Evolutionary conservation across 2,888 invertebrate species (phyloP), one percentile per base, ranked within the genome.

Genomic region (Heliconius charithonia): DNA sequence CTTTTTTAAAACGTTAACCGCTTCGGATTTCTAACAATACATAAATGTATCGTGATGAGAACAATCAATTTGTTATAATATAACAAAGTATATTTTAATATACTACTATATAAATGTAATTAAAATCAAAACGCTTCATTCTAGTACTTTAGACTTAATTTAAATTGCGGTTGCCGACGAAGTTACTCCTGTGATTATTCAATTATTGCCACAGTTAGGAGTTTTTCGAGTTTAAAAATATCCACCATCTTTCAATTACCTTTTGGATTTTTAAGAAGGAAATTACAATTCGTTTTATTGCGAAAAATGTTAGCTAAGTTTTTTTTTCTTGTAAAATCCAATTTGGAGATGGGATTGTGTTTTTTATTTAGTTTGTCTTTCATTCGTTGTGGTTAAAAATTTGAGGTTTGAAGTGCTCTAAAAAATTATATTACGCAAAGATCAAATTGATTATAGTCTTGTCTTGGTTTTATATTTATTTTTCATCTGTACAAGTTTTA

Each of bases 171-270:
- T 84, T 82, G 81, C 82, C 81, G 85, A 81, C 83, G 81, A 86
- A 88, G 86, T 89, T 85, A 80, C 81, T 81, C 76, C 84, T 78
- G 85, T 84, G 86, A 88, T 89, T 87, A 89, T 88, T 87, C 86
- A 87, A 89, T 89, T 88, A 89, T 82, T 81, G 79, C 82, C 81
- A 82, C 85, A 85, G 83, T 84, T 82, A 82, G 75, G 82, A 81
- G 77, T 81, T 85, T 81, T 82, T 79, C 80, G 66, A 76, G 79
- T 80, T 81, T 78, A 74, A 81, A 79, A 83, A 86, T 80, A 81
- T 79, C 75, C 74, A 51, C 79, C 71, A 79, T 83, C 77, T 81
- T 79, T 81, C 78, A 80, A 83, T 80, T 80, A 79, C 81, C 80
- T 81, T 59, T 77, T 65, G 62, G 62, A 71, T 76, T 78, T 81